These are phyloP conservation scores for Tinea pellionella DNA, from an alignment of 2,888 invertebrate genomes.

Conservation along the genomic window DNA sequence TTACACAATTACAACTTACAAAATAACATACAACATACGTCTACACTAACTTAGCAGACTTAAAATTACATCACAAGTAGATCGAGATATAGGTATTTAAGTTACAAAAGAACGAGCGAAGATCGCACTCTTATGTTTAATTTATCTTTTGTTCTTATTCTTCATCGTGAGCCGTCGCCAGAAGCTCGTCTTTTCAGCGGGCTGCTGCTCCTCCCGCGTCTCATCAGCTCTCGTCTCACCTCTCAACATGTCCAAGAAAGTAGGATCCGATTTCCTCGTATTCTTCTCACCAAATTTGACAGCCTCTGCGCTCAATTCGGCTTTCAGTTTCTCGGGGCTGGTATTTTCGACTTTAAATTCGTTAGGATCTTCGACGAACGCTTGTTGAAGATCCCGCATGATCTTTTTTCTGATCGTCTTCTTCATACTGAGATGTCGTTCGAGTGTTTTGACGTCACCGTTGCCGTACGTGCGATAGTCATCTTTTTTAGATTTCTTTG, in stretches of 20 bases:
- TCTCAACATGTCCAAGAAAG: constrained; percentile 76
- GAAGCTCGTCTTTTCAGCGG: constrained; percentile 72
- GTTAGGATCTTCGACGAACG: constrained; percentile 78
- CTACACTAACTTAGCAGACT: constrained; percentile 47
- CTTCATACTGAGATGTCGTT: constrained; percentile 87
- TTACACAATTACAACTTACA: constrained; percentile 37
- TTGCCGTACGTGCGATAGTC: constrained; percentile 75
- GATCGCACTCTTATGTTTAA: constrained; percentile 25
- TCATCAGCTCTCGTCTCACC: constrained; percentile 66
- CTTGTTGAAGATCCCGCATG: constrained; percentile 84
- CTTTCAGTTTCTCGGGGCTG: constrained; percentile 75
- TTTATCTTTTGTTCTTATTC: constrained; percentile 75
- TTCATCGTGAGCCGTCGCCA: constrained; percentile 79
- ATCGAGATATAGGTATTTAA: constrained; percentile 59
- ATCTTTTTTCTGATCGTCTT: constrained; percentile 88
- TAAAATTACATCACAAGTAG: constrained; percentile 65
- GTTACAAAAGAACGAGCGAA: constrained; percentile 38
- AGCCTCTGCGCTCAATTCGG: constrained; percentile 75
- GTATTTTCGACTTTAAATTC: constrained; percentile 78
- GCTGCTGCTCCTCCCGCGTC: constrained; percentile 53
- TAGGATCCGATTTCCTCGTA: constrained; percentile 67
- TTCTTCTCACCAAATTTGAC: constrained; percentile 72
- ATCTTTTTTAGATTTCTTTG: constrained; percentile 71
- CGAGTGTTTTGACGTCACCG: constrained; percentile 79
- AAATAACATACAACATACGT: constrained; percentile 28